These are phyloP conservation scores for Rhadinocentrus ornatus DNA, from an alignment of 2,797 vertebrate species.

Conservation along the genomic window DNA sequence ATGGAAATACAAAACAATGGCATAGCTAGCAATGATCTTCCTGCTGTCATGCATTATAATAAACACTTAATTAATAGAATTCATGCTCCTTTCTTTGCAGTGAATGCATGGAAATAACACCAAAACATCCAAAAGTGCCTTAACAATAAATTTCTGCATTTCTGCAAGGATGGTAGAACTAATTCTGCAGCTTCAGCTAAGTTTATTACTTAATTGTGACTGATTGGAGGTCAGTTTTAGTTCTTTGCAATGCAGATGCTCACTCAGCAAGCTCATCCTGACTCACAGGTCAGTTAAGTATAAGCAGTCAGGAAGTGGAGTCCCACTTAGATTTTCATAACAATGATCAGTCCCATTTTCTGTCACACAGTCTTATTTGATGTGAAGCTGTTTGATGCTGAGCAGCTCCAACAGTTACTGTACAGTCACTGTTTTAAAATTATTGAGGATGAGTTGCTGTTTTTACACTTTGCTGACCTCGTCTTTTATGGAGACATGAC, in stretches of 20 bases:
- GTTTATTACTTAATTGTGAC: constrained; percentile 41
- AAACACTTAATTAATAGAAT: background rate
- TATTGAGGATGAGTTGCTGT: background rate
- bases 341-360: background rate
- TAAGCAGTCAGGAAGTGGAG: constrained; percentile 21
- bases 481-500: background rate
- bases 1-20: background rate
- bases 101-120: background rate
- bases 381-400: too few relatives aligned
- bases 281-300: constrained; percentile 19
- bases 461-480: background rate
- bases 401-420: too few relatives aligned
- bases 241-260: constrained; percentile 36
- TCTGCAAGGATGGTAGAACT: background rate
- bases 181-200: background rate
- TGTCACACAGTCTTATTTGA: too few relatives aligned
- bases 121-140: background rate
- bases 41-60: background rate
- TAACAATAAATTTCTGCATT: background rate
- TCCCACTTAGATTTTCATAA: background rate
- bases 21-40: background rate
- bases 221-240: constrained; percentile 21
- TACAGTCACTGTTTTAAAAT: too few relatives aligned
- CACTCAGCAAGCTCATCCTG: constrained; percentile 50
- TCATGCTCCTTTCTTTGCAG: background rate